Base-by-base conservation (phyloP, 2,797 vertebrate genomes). In the Falco columbarius region DNA sequence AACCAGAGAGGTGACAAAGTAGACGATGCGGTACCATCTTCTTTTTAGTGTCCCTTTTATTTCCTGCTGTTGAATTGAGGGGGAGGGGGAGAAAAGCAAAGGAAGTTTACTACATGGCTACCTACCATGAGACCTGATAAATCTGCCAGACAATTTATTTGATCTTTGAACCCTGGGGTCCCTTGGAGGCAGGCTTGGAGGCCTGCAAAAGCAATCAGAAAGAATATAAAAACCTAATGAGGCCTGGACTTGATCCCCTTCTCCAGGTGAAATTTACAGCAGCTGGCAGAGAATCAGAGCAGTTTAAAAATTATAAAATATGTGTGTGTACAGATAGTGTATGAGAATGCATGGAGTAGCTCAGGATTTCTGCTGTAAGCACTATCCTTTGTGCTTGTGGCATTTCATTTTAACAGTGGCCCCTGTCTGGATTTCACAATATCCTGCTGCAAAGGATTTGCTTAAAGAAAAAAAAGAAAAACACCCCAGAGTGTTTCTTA, bases 101-200 rank as follows among this genome's bases (percentile, higher is more conserved):
- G 94, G 95, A 96, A 95, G 91, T 96, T 97, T 98, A 95, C 95
- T 95, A 97, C 93, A 87, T 34, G 86, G 96, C 97, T 98, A 98
- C 98, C 98, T 98, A 98, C 97, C 98, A 95, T 94, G 98, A 96
- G 97, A 95, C 90, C 97, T 98, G 97, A 97, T 98, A 98, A 98
- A 98, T 98, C 98, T 98, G 98, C 98, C 98, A 98, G 98, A 98
- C 98, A 98, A 98, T 99, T 98, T 98, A 98, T 98, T 98, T 99
- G 98, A 98, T 98, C 98, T 98, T 98, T 98, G 98, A 98, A 98
- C 98, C 97, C 96, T 92, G 92, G 77, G 94, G 97, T 98, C 93
- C 97, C 97, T 97, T 12, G 38, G 97, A 98, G 97, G 90, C 95
- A 91, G 91, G 88, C 93, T 95, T 65, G 94, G 92, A 89, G 67